Conservation (phyloP, 2,113 vertebrate genomes). For the Turdus rufiventris region DNA sequence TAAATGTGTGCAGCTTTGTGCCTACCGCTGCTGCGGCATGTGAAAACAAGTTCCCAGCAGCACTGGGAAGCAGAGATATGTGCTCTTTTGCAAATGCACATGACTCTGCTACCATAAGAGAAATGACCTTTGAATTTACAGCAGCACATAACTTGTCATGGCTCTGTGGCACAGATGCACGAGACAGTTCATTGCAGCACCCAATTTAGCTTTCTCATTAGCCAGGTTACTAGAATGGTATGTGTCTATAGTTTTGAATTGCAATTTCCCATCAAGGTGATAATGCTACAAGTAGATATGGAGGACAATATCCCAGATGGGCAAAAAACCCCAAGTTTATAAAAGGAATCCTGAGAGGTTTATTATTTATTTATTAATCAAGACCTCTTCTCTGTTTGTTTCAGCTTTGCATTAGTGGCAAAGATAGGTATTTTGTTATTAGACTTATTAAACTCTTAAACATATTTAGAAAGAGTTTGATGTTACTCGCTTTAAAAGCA, state of each 20-base stretch:
- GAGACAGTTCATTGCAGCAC: background rate
- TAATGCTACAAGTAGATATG: background rate
- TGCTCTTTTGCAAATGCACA: background rate
- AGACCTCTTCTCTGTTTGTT: background rate
- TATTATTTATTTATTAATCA: background rate
- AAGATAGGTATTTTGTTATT: background rate
- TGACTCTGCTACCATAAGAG: background rate
- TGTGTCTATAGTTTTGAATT: background rate
- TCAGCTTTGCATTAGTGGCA: background rate
- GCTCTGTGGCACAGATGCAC: background rate
- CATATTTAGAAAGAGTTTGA: background rate
- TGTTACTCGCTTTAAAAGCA: background rate
- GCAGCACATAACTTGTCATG: rapidly evolving
- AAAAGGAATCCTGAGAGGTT: background rate
- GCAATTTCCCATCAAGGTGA: background rate
- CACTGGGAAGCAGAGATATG: background rate
- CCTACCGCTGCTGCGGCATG: background rate
- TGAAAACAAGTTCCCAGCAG: background rate
- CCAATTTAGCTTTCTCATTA: background rate
- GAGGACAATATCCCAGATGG: background rate
- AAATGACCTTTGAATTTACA: background rate
- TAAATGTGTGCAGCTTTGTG: background rate
- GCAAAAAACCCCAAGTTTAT: background rate
- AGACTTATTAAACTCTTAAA: background rate
- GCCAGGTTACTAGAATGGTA: background rate